A percentile compares a stretch with the other conserved stretches of the same genome.
These are phyloP conservation scores for Cephalotes varians DNA, from an alignment of 2,888 invertebrate species.

Conservation along the genomic window DNA sequence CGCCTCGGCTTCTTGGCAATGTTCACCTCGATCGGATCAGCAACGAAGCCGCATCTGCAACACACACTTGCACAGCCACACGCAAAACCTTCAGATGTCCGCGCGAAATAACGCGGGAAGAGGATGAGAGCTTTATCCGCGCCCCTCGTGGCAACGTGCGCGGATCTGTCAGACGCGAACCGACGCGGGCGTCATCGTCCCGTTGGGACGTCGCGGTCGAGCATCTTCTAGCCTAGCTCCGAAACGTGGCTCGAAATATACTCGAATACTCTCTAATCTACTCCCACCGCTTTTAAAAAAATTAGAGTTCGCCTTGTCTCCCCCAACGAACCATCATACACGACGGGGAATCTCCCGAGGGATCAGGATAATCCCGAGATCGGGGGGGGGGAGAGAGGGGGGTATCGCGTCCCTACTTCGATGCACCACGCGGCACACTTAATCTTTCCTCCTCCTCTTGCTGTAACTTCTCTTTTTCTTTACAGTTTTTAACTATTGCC, in stretches of 20 bases:
- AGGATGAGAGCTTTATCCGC: slow-evolving; percentile 55
- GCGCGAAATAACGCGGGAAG: slow-evolving; percentile 52
- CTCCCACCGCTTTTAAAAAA: slow-evolving; percentile 13
- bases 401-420: neutral
- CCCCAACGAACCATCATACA: slow-evolving; percentile 31
- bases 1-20: slow-evolving; percentile 45
- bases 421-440: slow-evolving; percentile 47
- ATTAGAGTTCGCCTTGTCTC: slow-evolving; percentile 34
- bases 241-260: slow-evolving; percentile 39
- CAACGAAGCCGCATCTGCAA: slow-evolving; percentile 74
- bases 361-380: slow-evolving; percentile 6
- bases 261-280: slow-evolving; percentile 26
- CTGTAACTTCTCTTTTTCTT: neutral
- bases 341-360: slow-evolving; percentile 15
- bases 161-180: slow-evolving; percentile 62
- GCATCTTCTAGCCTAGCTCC: slow-evolving; percentile 54
- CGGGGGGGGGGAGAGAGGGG: neutral
- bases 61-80: slow-evolving; percentile 71
- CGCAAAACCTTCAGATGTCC: slow-evolving; percentile 55
- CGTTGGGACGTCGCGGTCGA: slow-evolving; percentile 41
- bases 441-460: neutral
- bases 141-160: slow-evolving; percentile 67
- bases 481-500: neutral
- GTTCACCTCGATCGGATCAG: slow-evolving; percentile 58
- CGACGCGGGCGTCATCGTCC: slow-evolving; percentile 54